phyloP scores from a whole-genome alignment of 1,140 invertebrate species.

The Mactra quadrangularis region DNA sequence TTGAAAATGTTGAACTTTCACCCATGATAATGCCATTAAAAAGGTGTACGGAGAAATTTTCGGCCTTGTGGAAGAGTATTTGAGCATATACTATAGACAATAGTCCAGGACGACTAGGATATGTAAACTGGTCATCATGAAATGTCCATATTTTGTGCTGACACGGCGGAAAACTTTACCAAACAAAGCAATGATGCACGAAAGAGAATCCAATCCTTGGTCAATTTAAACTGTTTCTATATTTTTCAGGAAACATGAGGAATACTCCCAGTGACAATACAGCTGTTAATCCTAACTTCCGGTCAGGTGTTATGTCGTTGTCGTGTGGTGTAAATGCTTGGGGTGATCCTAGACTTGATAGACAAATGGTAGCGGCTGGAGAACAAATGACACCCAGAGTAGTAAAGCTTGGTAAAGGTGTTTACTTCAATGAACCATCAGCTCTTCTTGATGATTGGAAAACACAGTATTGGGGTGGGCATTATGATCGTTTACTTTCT shows the following conservation, averaged over 20 bases:
- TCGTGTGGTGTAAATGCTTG: slow-evolving; percentile 21
- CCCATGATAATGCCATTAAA: no score
- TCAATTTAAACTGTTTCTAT: no score
- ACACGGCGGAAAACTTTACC: no score
- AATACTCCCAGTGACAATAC: background rate
- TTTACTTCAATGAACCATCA: slow-evolving; percentile 57
- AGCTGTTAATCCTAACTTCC: slow-evolving; percentile 36
- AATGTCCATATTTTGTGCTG: no score
- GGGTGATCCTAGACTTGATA: background rate
- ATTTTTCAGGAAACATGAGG: slow-evolving; percentile 22
- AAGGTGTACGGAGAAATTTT: no score
- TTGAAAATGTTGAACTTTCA: no score
- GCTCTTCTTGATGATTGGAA: slow-evolving; percentile 62
- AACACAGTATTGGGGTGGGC: slow-evolving; percentile 61
- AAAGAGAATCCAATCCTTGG: no score
- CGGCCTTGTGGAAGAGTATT: no score
- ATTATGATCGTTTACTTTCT: slow-evolving; percentile 56
- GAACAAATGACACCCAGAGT: slow-evolving; percentile 11
- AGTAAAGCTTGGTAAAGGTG: slow-evolving; percentile 45
- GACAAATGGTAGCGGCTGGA: background rate
- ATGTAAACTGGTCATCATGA: no score
- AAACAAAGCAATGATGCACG: no score
- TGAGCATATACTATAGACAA: no score
- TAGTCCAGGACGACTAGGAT: no score
- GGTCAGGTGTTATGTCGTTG: slow-evolving; percentile 34